Percentiles rank a stretch among this genome's conserved stretches.
Conservation (phyloP, 2,113 vertebrate species). For the Uria aalge region DNA sequence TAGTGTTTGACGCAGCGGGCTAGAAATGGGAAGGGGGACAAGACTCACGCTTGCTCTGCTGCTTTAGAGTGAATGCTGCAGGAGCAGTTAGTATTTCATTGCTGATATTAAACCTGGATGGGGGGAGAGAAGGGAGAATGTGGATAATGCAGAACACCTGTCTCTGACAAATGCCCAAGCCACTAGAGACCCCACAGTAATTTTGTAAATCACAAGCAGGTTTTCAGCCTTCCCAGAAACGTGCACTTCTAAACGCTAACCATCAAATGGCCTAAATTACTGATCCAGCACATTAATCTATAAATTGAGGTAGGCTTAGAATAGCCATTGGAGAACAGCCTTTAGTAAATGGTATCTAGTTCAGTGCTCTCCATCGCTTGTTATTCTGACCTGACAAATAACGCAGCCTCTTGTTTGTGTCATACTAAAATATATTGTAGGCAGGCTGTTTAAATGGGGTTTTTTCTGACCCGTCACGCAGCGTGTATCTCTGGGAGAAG, state of each 20-base stretch:
- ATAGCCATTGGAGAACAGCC: background rate
- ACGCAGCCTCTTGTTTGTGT: background rate
- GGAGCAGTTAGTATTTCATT: conserved; percentile 1
- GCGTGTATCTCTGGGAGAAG: background rate
- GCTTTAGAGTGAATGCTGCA: background rate
- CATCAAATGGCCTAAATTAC: background rate
- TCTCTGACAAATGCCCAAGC: background rate
- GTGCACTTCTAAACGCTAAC: background rate
- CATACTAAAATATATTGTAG: background rate
- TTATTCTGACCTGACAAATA: background rate
- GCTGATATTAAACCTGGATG: background rate
- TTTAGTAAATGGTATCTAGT: background rate
- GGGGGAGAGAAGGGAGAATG: background rate
- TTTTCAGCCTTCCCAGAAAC: background rate
- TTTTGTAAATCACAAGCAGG: conserved; percentile 13
- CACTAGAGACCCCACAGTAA: background rate
- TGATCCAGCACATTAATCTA: background rate
- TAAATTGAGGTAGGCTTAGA: background rate
- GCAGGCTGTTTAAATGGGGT: background rate
- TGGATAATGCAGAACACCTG: background rate
- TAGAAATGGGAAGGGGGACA: background rate
- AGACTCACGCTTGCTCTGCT: background rate
- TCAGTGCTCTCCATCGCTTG: background rate
- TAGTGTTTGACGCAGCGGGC: background rate
- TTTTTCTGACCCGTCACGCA: background rate